A percentile compares a stretch with the other conserved stretches of the same genome.
Conservation (phyloP, 2,797 vertebrate genomes). For the Astyanax mexicanus region DNA sequence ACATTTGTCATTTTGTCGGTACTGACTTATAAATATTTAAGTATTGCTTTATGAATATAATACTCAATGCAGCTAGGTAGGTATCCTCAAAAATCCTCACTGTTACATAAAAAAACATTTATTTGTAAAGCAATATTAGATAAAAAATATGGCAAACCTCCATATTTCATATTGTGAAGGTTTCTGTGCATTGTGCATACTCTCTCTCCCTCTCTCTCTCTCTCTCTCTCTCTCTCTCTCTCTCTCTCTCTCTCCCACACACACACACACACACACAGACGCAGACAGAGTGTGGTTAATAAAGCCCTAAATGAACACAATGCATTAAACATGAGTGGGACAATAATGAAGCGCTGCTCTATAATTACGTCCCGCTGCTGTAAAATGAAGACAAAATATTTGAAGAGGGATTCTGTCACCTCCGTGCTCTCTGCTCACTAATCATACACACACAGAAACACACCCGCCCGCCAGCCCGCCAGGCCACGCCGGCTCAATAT, state of each 20-base stretch:
- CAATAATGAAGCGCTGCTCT: constrained; percentile 84
- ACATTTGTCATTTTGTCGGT: too few relatives aligned
- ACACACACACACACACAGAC: constrained; percentile 27
- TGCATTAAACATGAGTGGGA: constrained; percentile 86
- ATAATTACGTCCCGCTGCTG: constrained; percentile 81
- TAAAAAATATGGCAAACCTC: not conserved
- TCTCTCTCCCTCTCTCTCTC: not conserved
- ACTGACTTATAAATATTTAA: too few relatives aligned
- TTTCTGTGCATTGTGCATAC: too few relatives aligned
- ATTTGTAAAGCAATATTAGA: not conserved
- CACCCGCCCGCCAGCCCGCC: constrained; percentile 51
- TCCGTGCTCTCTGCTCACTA: constrained; percentile 82
- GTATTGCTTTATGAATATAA: too few relatives aligned
- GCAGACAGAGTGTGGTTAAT: constrained; percentile 74
- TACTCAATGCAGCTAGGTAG: too few relatives aligned
- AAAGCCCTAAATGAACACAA: constrained; percentile 81
- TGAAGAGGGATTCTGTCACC: constrained; percentile 87
- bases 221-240: constrained; percentile 42
- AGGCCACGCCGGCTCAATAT: constrained; percentile 77
- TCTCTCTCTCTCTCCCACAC: constrained; percentile 26
- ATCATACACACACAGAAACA: constrained; percentile 70
- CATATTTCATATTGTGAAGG: not conserved
- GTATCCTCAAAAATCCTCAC: too few relatives aligned
- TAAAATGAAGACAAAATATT: constrained; percentile 89
- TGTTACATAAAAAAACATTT: too few relatives aligned